Evolutionary conservation across 2,888 invertebrate species (phyloP), one percentile per base, ranked within the genome.

Genomic region (Lamproptera curius): DNA sequence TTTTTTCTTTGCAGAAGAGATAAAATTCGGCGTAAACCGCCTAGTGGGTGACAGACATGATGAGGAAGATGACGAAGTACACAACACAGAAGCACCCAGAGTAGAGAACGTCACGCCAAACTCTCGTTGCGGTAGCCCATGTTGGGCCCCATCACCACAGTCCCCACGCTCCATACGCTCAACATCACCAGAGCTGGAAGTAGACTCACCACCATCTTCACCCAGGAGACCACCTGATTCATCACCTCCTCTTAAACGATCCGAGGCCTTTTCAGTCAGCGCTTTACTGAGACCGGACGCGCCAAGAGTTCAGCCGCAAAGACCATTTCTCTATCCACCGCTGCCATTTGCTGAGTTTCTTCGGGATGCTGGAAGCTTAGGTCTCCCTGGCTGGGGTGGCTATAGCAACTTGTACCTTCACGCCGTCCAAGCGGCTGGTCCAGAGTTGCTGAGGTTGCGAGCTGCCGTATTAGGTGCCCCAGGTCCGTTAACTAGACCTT

Each of bases 11-110:
- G 2, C 91, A 95, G 95, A 94, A 67, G 92, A 93, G 71, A 92
- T 95, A 65, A 95, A 95, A 65, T 96, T 95, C 65, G 95, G 95
- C 51, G 93, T 96, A 65, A 94, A 92, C 74, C 92, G 95, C 51
- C 82, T 96, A 59, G 94, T 96, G 23, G 90, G 90, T 13, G 89
- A 90, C 58, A 90, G 90, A 33, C 90, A 90, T 16, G 92, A 92
- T 42, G 92, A 92, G 54, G 89, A 89, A 55, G 89, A 89, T 61
- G 88, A 90, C 58, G 86, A 89, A 55, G 74, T 76, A 51, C 87
- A 81, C 56, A 76, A 87, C 55, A 71, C 74, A 51, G 63, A 63
- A 39, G 72, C 73, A 34, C 69, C 75, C 31, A 71, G 81, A 67
- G 76, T 72, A 23, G 81, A 82, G 48, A 75, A 64, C 10, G 63